phyloP scores from a whole-genome alignment of 2,113 vertebrate genomes.

The Sinocyclocheilus rhinocerous region DNA sequence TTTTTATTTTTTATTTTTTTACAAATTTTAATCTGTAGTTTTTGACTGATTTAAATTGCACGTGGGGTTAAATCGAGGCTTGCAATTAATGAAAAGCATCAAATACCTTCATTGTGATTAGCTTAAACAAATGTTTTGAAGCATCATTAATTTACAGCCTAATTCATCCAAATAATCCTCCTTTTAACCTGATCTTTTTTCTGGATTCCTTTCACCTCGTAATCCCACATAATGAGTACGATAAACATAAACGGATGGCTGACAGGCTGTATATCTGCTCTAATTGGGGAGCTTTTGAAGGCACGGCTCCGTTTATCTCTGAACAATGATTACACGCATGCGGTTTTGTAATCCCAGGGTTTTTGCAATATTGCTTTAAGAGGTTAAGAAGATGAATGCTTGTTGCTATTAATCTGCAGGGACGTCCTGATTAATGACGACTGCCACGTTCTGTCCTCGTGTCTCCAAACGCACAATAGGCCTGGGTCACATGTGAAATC shows the following conservation, averaged over 20 bases:
- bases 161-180: slow-evolving; percentile 30
- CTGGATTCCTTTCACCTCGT: slow-evolving; percentile 29
- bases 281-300: slow-evolving; percentile 70
- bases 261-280: slow-evolving; percentile 62
- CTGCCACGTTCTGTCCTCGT: slow-evolving; percentile 63
- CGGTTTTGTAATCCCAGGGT: slow-evolving; percentile 77
- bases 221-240: slow-evolving; percentile 56
- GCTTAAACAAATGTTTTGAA: slow-evolving; percentile 12
- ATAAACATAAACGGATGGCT: slow-evolving; percentile 51
- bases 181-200: slow-evolving; percentile 28
- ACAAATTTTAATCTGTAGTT: neutral
- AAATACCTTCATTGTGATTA: slow-evolving; percentile 26
- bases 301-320: slow-evolving; percentile 70
- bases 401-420: slow-evolving; percentile 82
- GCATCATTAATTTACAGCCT: slow-evolving; percentile 21
- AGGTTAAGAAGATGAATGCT: slow-evolving; percentile 86
- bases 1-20: too few relatives aligned
- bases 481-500: slow-evolving; percentile 73
- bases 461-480: slow-evolving; percentile 69
- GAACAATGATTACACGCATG: slow-evolving; percentile 72
- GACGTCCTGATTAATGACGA: slow-evolving; percentile 79
- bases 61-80: neutral
- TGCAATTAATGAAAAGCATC: slow-evolving; percentile 11
- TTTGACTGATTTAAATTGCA: neutral
- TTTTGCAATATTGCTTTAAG: slow-evolving; percentile 74